Evolutionary conservation across 2,797 vertebrate genomes (phyloP).

Genomic region (Mionectes olivaceus): DNA sequence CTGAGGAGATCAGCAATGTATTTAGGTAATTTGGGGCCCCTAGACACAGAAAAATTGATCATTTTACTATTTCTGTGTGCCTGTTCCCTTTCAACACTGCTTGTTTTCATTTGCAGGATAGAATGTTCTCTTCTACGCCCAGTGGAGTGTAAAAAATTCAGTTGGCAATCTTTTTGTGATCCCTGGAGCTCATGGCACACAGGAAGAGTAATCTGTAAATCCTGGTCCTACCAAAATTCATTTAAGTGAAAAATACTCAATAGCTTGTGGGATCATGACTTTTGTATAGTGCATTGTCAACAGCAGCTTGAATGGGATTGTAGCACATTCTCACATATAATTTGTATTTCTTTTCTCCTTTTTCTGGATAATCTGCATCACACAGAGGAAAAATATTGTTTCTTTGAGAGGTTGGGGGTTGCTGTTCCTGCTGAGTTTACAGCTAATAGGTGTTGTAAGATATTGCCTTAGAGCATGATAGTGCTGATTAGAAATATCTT

Average conservation of each 20-base stretch:
- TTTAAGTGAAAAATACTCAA: background rate
- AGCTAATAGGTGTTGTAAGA: background rate
- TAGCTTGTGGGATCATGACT: background rate
- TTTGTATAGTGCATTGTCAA: background rate
- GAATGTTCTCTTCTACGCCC: background rate
- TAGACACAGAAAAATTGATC: background rate
- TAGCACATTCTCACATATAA: background rate
- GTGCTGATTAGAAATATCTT: conserved; percentile 28
- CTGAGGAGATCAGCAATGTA: background rate
- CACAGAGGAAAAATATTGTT: background rate
- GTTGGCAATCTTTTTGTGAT: background rate
- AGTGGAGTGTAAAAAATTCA: background rate
- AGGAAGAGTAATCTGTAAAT: background rate
- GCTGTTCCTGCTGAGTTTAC: conserved; percentile 1
- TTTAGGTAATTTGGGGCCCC: background rate
- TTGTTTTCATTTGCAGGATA: background rate
- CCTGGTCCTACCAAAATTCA: background rate
- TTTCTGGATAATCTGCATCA: background rate
- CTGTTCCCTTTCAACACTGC: background rate
- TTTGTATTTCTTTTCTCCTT: background rate
- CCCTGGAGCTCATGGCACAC: background rate
- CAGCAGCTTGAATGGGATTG: background rate
- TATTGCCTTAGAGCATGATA: background rate
- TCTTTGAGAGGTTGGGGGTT: background rate
- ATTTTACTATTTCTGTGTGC: background rate